Base-by-base conservation (phyloP, 2,797 vertebrate genomes). In the Anas bernieri region DNA sequence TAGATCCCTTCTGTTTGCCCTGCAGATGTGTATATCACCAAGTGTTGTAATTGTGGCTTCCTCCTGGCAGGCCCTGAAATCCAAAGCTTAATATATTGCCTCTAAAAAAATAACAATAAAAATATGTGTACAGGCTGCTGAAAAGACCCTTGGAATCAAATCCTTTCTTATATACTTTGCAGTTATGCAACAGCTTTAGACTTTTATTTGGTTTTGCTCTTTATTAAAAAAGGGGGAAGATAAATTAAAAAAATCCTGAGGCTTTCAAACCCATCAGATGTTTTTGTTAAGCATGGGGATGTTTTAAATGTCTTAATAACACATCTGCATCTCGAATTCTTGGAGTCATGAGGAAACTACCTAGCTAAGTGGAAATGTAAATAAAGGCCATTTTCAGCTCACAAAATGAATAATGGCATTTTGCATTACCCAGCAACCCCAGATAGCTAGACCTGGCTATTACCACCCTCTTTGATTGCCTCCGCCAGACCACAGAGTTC, bases 341-440 rank as follows among this genome's bases (percentile, higher is more conserved):
- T 43, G 50, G 61, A 64, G 59, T 39, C 78, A 61, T 89, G 83
- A 84, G 66, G 83, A 73, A 92, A 84, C 61, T 64, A 83, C 61
- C 78, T 45, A 81, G 74, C 74, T 90, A 93, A 92, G 89, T 74
- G 75, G 68, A 83, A 88, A 76, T 33, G 80, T 81, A 93, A 83
- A 76, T 83, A 86, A 69, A 91, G 61, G 30, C 46, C 59, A 48
- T 63, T 93, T 72, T 39, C 74, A 81, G 69, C 78, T 69, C 83
- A 64, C 39, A 33, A 50, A 55, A 73, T 84, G 69, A 86, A 86
- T 78, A 89, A 89, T 64, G 55, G 39, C 63, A 86, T 79, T 90
- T 68, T 61, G 26, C 52, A 41, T 26, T 73, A 55, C 55, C 89
- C 69, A 76, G 82, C 43, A 50, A 73, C 20, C 82, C 74, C 78